These are phyloP conservation scores for Heptranchias perlo DNA, from an alignment of 2,113 vertebrate species.

Conservation along the genomic window DNA sequence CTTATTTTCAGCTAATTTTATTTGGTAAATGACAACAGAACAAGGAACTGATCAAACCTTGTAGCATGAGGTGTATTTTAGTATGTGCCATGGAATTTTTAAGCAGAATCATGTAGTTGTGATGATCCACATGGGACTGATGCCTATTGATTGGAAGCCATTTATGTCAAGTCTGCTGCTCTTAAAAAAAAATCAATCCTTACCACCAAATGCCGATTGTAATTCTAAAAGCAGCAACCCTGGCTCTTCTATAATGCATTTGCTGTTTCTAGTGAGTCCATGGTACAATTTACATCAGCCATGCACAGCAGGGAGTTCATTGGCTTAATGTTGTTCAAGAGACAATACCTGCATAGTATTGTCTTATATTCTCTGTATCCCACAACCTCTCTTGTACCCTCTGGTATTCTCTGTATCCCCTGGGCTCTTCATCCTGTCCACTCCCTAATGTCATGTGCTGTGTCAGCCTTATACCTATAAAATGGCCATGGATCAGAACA, in stretches of 20 bases:
- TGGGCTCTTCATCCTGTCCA: background rate
- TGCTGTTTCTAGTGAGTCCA: background rate
- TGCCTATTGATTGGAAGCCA: background rate
- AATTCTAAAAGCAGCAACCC: background rate
- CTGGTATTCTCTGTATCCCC: background rate
- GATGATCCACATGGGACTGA: background rate
- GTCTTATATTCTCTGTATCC: background rate
- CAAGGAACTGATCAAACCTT: background rate
- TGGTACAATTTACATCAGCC: background rate
- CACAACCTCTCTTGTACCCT: background rate
- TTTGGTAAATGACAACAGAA: background rate
- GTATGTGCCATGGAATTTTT: background rate
- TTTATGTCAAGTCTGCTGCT: background rate
- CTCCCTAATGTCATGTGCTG: background rate
- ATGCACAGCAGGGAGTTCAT: background rate
- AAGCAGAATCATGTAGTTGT: background rate
- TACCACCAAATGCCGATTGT: background rate
- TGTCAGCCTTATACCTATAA: background rate
- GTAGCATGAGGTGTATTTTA: background rate
- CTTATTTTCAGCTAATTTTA: background rate
- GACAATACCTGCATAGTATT: background rate
- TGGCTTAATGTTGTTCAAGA: background rate
- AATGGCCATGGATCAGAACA: background rate
- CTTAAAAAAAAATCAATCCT: slow-evolving; percentile 7
- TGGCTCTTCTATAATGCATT: background rate